phyloP scores from a whole-genome alignment of 2,797 vertebrate species.

The Xenops minutus region DNA sequence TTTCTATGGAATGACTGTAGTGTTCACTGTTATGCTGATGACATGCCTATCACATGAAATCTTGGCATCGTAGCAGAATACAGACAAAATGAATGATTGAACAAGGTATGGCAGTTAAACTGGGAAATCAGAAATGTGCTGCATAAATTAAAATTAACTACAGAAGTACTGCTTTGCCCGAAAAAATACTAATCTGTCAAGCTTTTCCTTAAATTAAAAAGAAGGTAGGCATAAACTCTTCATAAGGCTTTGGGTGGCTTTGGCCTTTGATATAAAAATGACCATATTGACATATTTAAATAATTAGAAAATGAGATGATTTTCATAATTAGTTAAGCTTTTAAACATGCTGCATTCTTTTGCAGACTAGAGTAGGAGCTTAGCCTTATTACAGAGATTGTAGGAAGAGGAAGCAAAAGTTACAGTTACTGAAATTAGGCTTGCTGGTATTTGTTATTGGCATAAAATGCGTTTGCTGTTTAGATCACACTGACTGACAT shows the following conservation, averaged over 20 bases:
- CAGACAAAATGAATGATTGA: not conserved
- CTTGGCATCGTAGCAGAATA: not conserved
- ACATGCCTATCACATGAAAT: not conserved
- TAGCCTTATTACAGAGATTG: not conserved
- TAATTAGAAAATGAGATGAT: not conserved
- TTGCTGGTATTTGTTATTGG: not conserved
- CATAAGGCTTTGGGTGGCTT: not conserved
- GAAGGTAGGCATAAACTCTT: not conserved
- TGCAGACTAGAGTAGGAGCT: not conserved
- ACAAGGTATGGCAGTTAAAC: constrained; percentile 11
- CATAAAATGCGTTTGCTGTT: not conserved
- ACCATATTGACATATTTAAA: not conserved
- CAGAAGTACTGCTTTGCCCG: not conserved
- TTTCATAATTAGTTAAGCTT: not conserved
- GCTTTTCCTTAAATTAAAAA: not conserved
- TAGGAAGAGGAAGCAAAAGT: not conserved
- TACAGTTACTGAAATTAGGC: not conserved
- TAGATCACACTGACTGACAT: not conserved
- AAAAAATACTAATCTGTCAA: not conserved
- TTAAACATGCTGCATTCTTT: not conserved
- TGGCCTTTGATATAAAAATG: not conserved
- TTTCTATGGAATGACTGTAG: constrained; percentile 23
- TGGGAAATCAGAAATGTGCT: not conserved
- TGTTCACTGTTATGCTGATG: constrained; percentile 33
- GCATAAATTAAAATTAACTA: constrained; percentile 32